Evolutionary conservation across 2,888 invertebrate genomes (phyloP).

Genomic region (Calameuta filiformis): DNA sequence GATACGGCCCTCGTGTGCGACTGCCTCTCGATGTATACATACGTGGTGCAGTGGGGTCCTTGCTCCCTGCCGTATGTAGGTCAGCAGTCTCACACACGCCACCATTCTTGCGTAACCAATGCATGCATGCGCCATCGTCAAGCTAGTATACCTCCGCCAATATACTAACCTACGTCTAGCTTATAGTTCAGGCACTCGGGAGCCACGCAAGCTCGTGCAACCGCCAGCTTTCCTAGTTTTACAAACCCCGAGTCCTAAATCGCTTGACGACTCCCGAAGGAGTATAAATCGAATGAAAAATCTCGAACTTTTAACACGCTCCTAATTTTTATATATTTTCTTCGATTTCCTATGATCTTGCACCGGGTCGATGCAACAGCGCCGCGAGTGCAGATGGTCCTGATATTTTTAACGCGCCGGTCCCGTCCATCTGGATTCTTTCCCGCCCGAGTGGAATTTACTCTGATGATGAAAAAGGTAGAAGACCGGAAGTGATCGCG

Average conservation of each 20-base stretch:
- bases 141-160: constrained; percentile 3
- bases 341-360: neutral
- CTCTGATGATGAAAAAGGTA: neutral
- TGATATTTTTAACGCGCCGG: neutral
- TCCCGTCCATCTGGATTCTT: neutral
- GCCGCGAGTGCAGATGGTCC: neutral
- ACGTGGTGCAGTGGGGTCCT: constrained; percentile 61
- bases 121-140: constrained; percentile 54
- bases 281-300: neutral
- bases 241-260: neutral
- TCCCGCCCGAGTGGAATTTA: neutral
- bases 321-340: neutral
- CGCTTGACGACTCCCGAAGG: neutral
- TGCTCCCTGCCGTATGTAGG: constrained; percentile 65
- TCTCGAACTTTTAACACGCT: neutral
- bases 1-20: neutral
- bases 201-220: neutral
- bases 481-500: neutral
- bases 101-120: constrained; percentile 65
- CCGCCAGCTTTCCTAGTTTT: neutral
- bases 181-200: neutral
- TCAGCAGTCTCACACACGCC: constrained; percentile 66
- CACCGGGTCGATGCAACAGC: neutral
- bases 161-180: constrained; percentile 11
- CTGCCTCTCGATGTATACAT: constrained; percentile 11